A percentile compares a stretch with the other conserved stretches of the same genome.
Evolutionary conservation across 2,797 vertebrate genomes (phyloP).

Genomic region (Strix occidentalis): DNA sequence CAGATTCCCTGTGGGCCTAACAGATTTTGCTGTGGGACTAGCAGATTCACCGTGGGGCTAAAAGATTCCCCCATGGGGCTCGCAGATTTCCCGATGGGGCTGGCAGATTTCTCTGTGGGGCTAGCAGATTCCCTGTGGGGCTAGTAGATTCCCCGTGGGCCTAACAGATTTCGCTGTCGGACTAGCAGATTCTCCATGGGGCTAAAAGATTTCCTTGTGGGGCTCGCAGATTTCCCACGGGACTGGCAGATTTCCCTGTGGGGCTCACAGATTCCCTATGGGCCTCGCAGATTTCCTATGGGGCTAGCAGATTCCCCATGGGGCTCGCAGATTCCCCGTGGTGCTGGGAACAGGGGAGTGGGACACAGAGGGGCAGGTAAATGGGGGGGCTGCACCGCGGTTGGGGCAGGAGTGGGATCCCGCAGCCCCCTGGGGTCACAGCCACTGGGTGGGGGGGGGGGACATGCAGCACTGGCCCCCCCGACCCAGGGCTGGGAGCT

Average conservation of each 20-base stretch:
- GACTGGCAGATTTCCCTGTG: neutral
- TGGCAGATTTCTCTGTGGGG: neutral
- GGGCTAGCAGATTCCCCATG: neutral
- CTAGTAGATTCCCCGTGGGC: neutral
- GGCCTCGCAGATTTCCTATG: no score
- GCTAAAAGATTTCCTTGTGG: neutral
- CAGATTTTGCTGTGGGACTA: no score
- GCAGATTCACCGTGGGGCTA: no score
- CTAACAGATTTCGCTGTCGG: neutral
- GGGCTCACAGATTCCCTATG: no score
- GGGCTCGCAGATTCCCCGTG: neutral
- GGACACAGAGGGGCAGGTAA: neutral
- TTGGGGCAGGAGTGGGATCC: no score
- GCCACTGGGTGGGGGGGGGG: neutral
- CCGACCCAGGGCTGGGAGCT: neutral
- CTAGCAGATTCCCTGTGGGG: neutral
- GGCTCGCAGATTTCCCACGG: neutral
- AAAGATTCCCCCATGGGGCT: neutral
- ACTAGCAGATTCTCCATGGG: neutral
- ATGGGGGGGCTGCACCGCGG: neutral
- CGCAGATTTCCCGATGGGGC: neutral
- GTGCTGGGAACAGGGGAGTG: neutral
- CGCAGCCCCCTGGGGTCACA: neutral
- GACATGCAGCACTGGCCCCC: neutral
- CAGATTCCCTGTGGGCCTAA: no score